Base-by-base conservation (phyloP, 1,140 invertebrate species). In the Ceratina australensis region DNA sequence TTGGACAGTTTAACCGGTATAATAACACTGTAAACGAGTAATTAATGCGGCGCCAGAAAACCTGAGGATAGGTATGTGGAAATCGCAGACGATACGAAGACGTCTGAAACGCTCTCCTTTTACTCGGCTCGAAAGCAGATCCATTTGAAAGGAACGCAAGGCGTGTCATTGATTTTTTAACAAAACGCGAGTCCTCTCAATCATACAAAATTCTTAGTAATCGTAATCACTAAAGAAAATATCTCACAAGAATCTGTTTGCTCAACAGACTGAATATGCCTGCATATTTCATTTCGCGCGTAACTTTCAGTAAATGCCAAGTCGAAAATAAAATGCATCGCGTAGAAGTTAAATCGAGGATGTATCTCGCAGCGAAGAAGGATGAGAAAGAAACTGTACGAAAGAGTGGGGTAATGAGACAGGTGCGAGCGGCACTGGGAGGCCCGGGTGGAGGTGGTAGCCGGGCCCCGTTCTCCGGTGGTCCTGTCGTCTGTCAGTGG, bases 401-500 rank as follows among this genome's bases (percentile, higher is more conserved):
- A 33, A 42, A 10, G 33, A n/a, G 50, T 28, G 26, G 52, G 81
- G 82, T 78, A 60, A 42, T 66, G 54, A 59, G 8, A 7, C 71
- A 68, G 68, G 74, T 52, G 59, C 10, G 64, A 61, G 82, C 86
- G 86, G 71, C 71, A 84, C 89, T 89, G 86, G 64, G 28, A 66
- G 28, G 67, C 66, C 61, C 83, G 86, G 79, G 83, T 88, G 77
- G 87, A 85, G 85, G 89, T 88, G 89, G 89, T 74, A 87, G 76
- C 63, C 75, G 86, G 85, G 84, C 80, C 87, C 89, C 90, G 82
- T 90, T 91, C 86, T 86, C 89, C 78, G 84, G 74, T 84, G 86
- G 86, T 87, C 87, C 87, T 87, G 83, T 86, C 85, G 87, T 79
- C 79, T 86, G 78, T 88, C 88, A 88, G 87, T 85, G 87, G 87